A percentile compares a stretch with the other conserved stretches of the same genome.
These are phyloP conservation scores for Oxyura jamaicensis DNA, from an alignment of 2,113 vertebrate genomes.

Conservation along the genomic window DNA sequence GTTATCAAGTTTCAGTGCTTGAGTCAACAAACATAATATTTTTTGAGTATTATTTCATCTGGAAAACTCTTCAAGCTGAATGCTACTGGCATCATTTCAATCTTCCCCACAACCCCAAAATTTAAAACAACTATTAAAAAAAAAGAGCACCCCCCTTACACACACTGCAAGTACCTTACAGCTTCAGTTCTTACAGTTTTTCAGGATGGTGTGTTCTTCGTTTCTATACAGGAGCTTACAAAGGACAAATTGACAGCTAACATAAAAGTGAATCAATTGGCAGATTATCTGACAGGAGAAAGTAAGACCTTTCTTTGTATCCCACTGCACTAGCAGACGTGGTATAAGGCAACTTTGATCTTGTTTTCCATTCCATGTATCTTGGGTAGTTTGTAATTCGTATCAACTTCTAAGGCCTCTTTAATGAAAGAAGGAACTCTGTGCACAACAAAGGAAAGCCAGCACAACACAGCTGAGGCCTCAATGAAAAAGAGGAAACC, in stretches of 20 bases:
- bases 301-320: not conserved
- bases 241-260: not conserved
- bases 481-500: not conserved
- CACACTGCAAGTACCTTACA: not conserved
- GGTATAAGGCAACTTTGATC: constrained; percentile 4
- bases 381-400: not conserved
- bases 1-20: not conserved
- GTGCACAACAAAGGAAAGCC: not conserved
- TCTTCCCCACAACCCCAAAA: not conserved
- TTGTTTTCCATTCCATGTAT: not conserved
- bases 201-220: not conserved
- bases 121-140: not conserved
- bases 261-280: not conserved
- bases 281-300: not conserved
- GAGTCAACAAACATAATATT: not conserved
- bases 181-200: not conserved
- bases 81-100: not conserved
- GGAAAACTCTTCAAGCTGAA: not conserved
- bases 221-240: not conserved
- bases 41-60: not conserved
- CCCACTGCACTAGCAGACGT: not conserved
- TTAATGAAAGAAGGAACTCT: not conserved
- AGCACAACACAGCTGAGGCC: not conserved
- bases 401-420: not conserved
- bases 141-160: not conserved